Base-by-base conservation (phyloP, 2,888 invertebrate genomes). In the Amphipyra tragopoginis region DNA sequence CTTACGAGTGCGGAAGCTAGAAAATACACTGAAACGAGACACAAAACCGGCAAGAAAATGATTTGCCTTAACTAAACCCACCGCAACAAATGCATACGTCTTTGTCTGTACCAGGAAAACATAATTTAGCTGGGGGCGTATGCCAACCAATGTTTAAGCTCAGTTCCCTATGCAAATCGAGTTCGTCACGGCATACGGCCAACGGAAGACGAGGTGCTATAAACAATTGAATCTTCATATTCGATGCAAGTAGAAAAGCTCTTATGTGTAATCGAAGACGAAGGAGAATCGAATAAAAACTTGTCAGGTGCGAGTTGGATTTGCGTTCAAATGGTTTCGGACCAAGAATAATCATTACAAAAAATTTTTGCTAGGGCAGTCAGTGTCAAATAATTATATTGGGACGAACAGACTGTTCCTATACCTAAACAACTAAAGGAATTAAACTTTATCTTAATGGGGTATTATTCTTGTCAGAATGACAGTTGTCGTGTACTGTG, bases 111-210 rank as follows among this genome's bases (percentile, higher is more conserved):
- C 76, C 82, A 79, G 81, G 85, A 79, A 80, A 84, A 72, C 82
- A 83, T 82, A 79, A 83, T 75, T 81, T 80, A 82, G 77, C 65
- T 63, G 69, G 76, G 73, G 80, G 84, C 81, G 82, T 79, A 79
- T 72, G 73, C 72, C 74, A 82, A 83, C 79, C 81, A 81, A 83
- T 83, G 85, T 83, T 84, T 81, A 81, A 84, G 75, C 81, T 83
- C 77, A 82, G 85, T 87, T 88, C 84, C 85, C 79, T 86, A 88
- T 86, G 88, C 87, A 89, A 89, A 89, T 89, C 80, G 82, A 78
- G 84, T 87, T 85, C 86, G 85, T 85, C 84, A 87, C 83, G 86
- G 80, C 78, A 80, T 78, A 73, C 77, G 64, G 47, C 51, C 68
- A 51, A 14, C 36, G 57, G 43, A 42, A 70, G 62, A 34, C 59